Evolutionary conservation across 2,888 invertebrate genomes (phyloP), one percentile per base, ranked within the genome.

Genomic region (Brassicogethes aeneus): DNA sequence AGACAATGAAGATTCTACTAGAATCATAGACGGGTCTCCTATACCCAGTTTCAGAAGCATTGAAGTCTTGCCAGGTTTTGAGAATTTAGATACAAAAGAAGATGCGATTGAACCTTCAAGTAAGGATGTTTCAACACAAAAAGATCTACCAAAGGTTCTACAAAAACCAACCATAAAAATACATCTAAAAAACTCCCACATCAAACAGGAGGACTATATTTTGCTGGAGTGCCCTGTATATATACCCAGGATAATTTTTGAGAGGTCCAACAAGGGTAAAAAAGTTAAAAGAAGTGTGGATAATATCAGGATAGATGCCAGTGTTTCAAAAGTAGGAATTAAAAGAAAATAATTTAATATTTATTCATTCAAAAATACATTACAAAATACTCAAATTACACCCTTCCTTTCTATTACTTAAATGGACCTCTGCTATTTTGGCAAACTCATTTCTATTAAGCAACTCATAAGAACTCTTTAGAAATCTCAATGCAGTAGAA

Each of bases 391-490:
- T 75, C 30, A 77, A 63, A 41, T 73, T 59, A 13, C 59, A 52
- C 3, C 76, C 78, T 50, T 74, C 77, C 43, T 72, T 77, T 23
- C 93, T 74, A 52, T 80, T 71, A 45, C 79, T 76, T 61, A 91
- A 66, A 67, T 93, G 93, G 5, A 80, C 80, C 70, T 77, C 65
- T 15, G 80, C 74, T 45, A 94, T 91, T 59, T 79, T 75, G 16
- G 77, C 74, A 65, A 85, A 93, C 45, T 77, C 75, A 23, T 76
- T 73, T 44, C 89, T 75, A 13, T 80, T 72, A 5, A 95, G 69
- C 48, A 93, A 71, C 23, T 76, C 75, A 64, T 94, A 95, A 0
- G 85, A 85, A 7, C 84, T 76, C 12, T 76, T 72, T 16, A 95
- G 68, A 51, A 86, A 72, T 45, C 76, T 76, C 23, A 76, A 61